A percentile compares a stretch with the other conserved stretches of the same genome.
Conservation (phyloP, 2,113 vertebrate genomes). For the Solea senegalensis region DNA sequence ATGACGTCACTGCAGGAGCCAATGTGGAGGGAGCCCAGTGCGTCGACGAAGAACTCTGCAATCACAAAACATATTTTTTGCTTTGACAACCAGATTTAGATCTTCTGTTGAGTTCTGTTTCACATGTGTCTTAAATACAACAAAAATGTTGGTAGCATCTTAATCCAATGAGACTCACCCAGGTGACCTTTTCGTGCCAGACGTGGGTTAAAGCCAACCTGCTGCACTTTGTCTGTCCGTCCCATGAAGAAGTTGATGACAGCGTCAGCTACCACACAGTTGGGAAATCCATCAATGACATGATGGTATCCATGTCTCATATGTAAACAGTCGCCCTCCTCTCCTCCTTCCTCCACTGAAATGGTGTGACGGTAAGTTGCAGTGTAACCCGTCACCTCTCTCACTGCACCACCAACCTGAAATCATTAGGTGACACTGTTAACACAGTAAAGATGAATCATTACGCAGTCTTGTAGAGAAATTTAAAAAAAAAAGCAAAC, state of each 20-base stretch:
- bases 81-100: not conserved
- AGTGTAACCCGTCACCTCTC: slow-evolving; percentile 87
- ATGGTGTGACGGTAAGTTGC: slow-evolving; percentile 87
- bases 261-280: slow-evolving; percentile 89
- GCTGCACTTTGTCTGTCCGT: slow-evolving; percentile 85
- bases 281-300: slow-evolving; percentile 84
- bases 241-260: slow-evolving; percentile 95
- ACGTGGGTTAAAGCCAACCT: slow-evolving; percentile 89
- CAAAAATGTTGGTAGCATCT: too few relatives aligned
- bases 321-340: slow-evolving; percentile 87
- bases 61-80: not conserved
- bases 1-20: slow-evolving; percentile 90
- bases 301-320: slow-evolving; percentile 85
- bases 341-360: slow-evolving; percentile 82
- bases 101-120: not conserved
- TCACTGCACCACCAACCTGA: slow-evolving; percentile 91
- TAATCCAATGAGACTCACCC: slow-evolving; percentile 77
- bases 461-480: too few relatives aligned
- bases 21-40: slow-evolving; percentile 86
- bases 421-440: not conserved
- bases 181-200: slow-evolving; percentile 84
- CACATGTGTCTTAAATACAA: too few relatives aligned
- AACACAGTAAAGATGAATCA: too few relatives aligned
- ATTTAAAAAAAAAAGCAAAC: too few relatives aligned
- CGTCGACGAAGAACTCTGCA: slow-evolving; percentile 92